Conservation (phyloP, 2,797 vertebrate species). For the Clarias platycephalus region DNA sequence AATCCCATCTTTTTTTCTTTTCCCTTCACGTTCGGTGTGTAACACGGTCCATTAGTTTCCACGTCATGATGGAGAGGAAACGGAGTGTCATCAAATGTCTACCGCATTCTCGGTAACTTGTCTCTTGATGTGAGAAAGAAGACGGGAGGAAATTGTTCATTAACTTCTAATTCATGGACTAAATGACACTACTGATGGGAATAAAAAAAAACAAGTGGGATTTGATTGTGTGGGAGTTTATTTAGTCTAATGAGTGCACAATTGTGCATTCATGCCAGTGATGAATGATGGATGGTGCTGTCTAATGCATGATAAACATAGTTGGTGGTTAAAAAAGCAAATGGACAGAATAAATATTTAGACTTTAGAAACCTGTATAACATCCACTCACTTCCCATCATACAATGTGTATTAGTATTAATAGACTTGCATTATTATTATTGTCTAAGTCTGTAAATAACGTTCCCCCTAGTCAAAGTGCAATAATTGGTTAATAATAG, state of each 20-base stretch:
- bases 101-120: conserved; percentile 30
- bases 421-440: not conserved
- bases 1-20: conserved; percentile 40
- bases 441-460: not conserved
- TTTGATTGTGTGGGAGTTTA: conserved; percentile 23
- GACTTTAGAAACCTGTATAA: not conserved
- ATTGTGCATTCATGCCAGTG: conserved; percentile 5
- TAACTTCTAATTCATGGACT: conserved; percentile 26
- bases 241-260: conserved; percentile 21
- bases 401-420: not conserved
- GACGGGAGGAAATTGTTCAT: conserved; percentile 39
- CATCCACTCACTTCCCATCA: not conserved
- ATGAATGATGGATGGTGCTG: conserved; percentile 12
- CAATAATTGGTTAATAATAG: not conserved
- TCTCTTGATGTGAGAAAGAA: conserved; percentile 35
- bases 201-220: conserved; percentile 5
- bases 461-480: not conserved
- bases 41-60: conserved; percentile 35
- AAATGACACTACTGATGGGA: conserved; percentile 23
- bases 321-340: not conserved
- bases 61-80: conserved; percentile 43
- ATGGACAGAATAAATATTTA: not conserved
- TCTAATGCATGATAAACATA: not conserved
- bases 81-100: conserved; percentile 35
- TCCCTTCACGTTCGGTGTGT: conserved; percentile 27